These are phyloP conservation scores for Crossocerus cetratus DNA, from an alignment of 2,888 invertebrate genomes.

Conservation along the genomic window DNA sequence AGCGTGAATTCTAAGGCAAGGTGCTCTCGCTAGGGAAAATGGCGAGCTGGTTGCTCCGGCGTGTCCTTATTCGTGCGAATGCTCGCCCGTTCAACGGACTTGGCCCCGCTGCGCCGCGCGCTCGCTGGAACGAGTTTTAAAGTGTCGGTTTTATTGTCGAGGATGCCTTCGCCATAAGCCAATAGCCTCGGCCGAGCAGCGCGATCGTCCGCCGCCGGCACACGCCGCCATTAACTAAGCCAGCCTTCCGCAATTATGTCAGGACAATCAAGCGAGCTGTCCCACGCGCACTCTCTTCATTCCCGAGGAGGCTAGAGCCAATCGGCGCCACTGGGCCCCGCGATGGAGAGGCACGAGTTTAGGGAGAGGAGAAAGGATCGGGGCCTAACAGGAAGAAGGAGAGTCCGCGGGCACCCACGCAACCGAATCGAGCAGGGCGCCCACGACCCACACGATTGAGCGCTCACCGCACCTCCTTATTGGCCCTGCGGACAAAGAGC, in stretches of 20 bases:
- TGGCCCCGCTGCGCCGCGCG: not conserved
- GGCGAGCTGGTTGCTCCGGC: constrained; percentile 51
- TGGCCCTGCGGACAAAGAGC: not conserved
- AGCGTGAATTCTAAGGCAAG: too few species aligned
- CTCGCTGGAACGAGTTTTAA: constrained; percentile 50
- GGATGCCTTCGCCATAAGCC: not conserved
- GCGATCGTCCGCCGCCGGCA: not conserved
- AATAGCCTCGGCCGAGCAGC: not conserved
- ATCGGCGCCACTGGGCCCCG: too few species aligned
- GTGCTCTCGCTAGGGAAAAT: constrained; percentile 33
- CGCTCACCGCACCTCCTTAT: constrained; percentile 18
- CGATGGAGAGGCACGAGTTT: not conserved
- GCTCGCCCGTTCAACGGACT: not conserved
- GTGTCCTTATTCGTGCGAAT: constrained; percentile 37
- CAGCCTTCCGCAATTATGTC: constrained; percentile 4
- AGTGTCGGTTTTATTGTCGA: constrained; percentile 54
- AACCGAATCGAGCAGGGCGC: not conserved
- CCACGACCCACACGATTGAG: constrained; percentile 28
- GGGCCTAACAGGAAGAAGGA: constrained; percentile 21
- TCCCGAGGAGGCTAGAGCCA: too few species aligned
- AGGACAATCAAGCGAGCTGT: not conserved
- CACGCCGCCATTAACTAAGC: not conserved
- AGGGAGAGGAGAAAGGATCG: constrained; percentile 3
- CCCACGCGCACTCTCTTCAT: too few species aligned
- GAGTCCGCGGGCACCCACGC: constrained; percentile 40